Evolutionary conservation across 2,888 invertebrate genomes (phyloP).

Genomic region (Ischnura elegans): DNA sequence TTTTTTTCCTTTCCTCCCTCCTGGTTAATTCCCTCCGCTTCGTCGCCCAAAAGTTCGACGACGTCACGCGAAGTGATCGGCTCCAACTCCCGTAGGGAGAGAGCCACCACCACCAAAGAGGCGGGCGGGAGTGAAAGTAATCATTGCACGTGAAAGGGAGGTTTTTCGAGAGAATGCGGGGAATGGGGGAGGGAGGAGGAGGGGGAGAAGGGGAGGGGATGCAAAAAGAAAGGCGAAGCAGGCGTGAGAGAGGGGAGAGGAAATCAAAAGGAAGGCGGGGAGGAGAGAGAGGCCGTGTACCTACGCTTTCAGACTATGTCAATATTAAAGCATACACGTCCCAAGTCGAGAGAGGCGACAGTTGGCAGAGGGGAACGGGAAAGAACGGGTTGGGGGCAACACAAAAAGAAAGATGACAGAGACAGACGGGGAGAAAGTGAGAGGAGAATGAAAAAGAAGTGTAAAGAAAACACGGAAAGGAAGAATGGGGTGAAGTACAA

Average conservation of each 20-base stretch:
- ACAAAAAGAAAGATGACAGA: background rate
- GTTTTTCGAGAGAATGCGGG: background rate
- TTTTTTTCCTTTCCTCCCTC: no score
- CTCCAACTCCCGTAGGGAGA: background rate
- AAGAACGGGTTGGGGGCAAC: no score
- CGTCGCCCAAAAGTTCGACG: no score
- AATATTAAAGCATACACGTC: conserved; percentile 23
- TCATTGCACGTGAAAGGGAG: background rate
- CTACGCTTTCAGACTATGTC: conserved; percentile 1
- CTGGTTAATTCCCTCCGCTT: no score
- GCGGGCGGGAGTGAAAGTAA: background rate
- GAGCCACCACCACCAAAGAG: background rate
- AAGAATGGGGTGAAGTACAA: background rate
- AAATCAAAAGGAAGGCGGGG: no score
- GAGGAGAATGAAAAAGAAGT: background rate
- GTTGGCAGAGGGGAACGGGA: background rate
- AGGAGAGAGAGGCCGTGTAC: background rate
- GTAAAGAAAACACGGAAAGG: no score
- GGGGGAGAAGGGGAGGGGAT: no score
- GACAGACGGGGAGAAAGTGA: background rate
- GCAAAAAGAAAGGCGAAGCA: no score
- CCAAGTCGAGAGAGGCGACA: background rate
- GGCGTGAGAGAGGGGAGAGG: no score
- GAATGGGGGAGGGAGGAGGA: background rate
- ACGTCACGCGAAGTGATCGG: no score